These are phyloP conservation scores for Stichodactyla mertensii DNA, from an alignment of 64 coral and sea anemone genomes.

Conservation along the genomic window DNA sequence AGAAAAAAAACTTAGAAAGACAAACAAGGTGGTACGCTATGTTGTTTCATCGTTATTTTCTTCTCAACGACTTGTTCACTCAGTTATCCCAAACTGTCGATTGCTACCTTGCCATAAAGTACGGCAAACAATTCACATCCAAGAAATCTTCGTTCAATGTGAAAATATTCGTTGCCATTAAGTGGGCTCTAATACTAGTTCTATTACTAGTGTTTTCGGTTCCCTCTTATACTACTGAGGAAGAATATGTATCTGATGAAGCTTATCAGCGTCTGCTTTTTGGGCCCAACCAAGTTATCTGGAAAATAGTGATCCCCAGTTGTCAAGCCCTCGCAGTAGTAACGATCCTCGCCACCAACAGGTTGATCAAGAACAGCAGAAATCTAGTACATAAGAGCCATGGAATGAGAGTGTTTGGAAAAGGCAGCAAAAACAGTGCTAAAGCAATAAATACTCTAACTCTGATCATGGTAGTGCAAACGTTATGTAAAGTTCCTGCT, in stretches of 20 bases:
- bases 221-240: background rate
- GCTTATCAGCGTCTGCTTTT: conserved; percentile 18
- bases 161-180: background rate
- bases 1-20: conserved; percentile 3
- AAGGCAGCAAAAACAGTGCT: conserved; percentile 1
- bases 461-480: conserved; percentile 14
- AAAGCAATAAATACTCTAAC: conserved; percentile 3
- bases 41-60: conserved; percentile 23
- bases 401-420: background rate
- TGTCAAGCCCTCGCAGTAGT: background rate
- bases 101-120: background rate
- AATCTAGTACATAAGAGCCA: background rate
- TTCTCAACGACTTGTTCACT: background rate
- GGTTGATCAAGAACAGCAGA: conserved; percentile 13
- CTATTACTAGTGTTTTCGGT: background rate
- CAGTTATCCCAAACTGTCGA: background rate
- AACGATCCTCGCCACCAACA: background rate
- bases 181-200: background rate
- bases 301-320: conserved; percentile 10
- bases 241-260: conserved; percentile 9
- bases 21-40: conserved; percentile 9
- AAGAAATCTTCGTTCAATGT: background rate
- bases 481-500: conserved; percentile 9
- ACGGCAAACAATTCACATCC: background rate
- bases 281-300: conserved; percentile 20